Evolutionary conservation across 2,113 vertebrate genomes (phyloP).

Genomic region (Ovis canadensis): DNA sequence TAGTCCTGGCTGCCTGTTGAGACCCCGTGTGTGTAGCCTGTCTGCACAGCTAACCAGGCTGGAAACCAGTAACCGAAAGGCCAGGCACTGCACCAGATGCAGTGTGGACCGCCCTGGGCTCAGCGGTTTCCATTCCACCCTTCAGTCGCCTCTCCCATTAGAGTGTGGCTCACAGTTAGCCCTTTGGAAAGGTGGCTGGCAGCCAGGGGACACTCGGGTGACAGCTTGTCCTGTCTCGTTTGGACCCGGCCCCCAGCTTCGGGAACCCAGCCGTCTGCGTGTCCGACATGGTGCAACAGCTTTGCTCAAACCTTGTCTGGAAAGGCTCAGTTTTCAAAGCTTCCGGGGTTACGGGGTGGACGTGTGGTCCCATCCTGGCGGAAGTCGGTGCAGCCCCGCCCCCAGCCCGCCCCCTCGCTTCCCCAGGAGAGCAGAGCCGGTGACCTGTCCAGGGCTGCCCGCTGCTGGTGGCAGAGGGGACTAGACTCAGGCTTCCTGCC

Average conservation of each 20-base stretch:
- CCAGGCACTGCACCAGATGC: background rate
- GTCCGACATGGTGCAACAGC: background rate
- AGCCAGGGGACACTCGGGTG: background rate
- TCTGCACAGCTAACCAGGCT: background rate
- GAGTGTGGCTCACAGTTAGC: background rate
- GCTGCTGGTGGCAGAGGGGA: fast-evolving
- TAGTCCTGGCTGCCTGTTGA: background rate
- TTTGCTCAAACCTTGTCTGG: background rate
- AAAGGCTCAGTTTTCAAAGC: background rate
- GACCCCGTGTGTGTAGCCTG: background rate
- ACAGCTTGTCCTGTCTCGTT: fast-evolving
- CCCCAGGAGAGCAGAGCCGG: background rate
- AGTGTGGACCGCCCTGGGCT: background rate
- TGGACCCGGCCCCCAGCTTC: background rate
- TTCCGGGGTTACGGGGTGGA: fast-evolving
- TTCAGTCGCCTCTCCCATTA: background rate
- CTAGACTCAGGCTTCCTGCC: fast-evolving
- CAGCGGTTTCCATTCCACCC: background rate
- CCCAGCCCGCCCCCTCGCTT: fast-evolving
- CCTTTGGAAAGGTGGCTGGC: background rate
- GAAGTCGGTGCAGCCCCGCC: background rate
- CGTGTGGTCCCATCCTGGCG: fast-evolving
- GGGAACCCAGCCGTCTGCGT: fast-evolving
- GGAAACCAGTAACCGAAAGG: fast-evolving
- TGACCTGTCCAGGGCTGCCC: background rate